Conservation (phyloP, 2,113 vertebrate genomes). For the Mionectes macconnelli region DNA sequence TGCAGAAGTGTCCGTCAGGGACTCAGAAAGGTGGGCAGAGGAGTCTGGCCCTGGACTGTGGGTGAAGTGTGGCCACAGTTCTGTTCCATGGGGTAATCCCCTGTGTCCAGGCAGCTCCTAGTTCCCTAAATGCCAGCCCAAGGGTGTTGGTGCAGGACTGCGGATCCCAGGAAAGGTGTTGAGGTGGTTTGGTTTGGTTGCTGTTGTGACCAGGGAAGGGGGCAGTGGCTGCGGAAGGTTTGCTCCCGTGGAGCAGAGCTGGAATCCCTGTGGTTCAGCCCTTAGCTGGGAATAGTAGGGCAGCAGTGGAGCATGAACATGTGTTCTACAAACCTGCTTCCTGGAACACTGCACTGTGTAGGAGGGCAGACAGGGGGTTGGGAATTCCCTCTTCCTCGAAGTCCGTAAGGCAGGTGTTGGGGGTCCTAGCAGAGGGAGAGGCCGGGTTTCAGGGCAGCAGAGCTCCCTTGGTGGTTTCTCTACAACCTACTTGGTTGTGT, state of each 20-base stretch:
- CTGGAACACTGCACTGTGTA: accelerated
- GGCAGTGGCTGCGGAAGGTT: background rate
- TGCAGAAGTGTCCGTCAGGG: background rate
- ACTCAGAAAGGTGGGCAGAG: background rate
- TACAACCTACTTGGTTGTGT: background rate
- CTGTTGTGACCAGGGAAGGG: background rate
- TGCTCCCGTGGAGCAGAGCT: accelerated
- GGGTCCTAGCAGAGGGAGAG: background rate
- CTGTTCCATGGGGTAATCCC: background rate
- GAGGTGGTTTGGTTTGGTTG: background rate
- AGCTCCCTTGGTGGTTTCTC: background rate
- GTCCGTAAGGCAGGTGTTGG: background rate
- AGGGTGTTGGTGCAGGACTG: background rate
- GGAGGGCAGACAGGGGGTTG: accelerated
- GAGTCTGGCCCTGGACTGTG: background rate
- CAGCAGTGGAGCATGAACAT: accelerated
- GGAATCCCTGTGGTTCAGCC: accelerated
- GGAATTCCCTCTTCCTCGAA: accelerated
- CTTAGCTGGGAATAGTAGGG: background rate
- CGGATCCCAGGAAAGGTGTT: background rate
- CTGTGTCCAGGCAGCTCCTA: background rate
- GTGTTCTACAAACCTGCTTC: background rate
- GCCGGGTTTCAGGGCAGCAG: background rate
- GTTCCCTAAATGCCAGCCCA: background rate
- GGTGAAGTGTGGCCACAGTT: background rate